Percentiles rank a stretch among this genome's conserved stretches.
Evolutionary conservation across 2,888 invertebrate species (phyloP).

Genomic region (Acholoe squamosa): DNA sequence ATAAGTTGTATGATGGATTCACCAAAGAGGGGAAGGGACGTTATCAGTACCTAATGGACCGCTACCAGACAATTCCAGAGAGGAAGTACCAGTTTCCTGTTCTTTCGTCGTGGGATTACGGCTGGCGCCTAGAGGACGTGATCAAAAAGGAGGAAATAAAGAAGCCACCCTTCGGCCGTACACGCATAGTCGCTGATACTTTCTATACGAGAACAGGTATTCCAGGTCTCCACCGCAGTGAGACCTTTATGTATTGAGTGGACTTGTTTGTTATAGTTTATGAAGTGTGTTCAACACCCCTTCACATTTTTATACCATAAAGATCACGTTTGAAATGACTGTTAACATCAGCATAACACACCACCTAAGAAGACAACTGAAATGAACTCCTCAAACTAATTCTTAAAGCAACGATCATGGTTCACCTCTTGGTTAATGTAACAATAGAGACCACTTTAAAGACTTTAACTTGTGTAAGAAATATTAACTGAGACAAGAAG

Average conservation of each 20-base stretch:
- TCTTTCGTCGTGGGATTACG: slow-evolving; percentile 82
- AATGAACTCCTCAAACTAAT: neutral
- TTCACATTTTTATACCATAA: neutral
- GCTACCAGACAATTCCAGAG: slow-evolving; percentile 80
- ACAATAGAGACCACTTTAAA: neutral
- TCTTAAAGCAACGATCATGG: neutral
- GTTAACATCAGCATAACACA: slow-evolving; percentile 11
- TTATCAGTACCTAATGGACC: slow-evolving; percentile 76
- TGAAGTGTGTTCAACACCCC: slow-evolving; percentile 18
- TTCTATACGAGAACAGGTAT: slow-evolving; percentile 83
- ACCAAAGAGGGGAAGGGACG: slow-evolving; percentile 83
- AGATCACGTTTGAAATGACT: slow-evolving; percentile 22
- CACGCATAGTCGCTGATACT: slow-evolving; percentile 81
- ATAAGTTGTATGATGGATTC: slow-evolving; percentile 81
- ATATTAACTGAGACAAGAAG: neutral
- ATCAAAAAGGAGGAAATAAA: slow-evolving; percentile 77
- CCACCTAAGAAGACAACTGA: neutral
- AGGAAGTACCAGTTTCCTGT: slow-evolving; percentile 81
- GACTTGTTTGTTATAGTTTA: slow-evolving; percentile 7
- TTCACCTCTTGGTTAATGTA: neutral
- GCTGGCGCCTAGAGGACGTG: slow-evolving; percentile 82
- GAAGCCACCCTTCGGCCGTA: slow-evolving; percentile 80
- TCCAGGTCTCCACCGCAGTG: slow-evolving; percentile 69
- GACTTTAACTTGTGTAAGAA: neutral
- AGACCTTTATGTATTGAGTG: slow-evolving; percentile 40